A percentile compares a stretch with the other conserved stretches of the same genome.
Conservation (phyloP, 2,797 vertebrate species). For the Antennarius maculatus region DNA sequence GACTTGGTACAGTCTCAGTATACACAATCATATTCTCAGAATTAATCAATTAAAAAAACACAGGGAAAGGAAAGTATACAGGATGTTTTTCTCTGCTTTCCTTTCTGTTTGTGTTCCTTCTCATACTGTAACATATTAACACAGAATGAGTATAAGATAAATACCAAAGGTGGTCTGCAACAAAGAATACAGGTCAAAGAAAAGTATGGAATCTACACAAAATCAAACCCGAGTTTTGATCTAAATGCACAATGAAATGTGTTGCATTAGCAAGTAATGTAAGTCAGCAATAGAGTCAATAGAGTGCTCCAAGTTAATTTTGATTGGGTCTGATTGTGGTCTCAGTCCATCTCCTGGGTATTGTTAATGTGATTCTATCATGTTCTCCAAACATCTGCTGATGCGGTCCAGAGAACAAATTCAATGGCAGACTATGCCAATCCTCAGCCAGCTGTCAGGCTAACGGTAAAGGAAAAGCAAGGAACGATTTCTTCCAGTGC, state of each 20-base stretch:
- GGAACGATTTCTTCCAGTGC: no score
- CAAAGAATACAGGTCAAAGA: neutral
- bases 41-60: no score
- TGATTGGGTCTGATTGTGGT: slow-evolving; percentile 36
- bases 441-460: no score
- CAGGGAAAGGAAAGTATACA: no score
- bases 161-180: neutral
- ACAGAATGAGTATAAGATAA: neutral
- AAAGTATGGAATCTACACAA: neutral
- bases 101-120: neutral
- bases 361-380: no score
- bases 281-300: slow-evolving; percentile 19
- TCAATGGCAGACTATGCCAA: no score
- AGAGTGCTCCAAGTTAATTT: slow-evolving; percentile 35
- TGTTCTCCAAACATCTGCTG: no score
- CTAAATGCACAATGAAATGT: slow-evolving; percentile 1
- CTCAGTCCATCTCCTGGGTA: slow-evolving; percentile 3
- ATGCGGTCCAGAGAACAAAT: no score
- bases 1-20: no score
- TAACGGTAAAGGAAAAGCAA: no score
- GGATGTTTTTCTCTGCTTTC: no score
- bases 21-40: no score
- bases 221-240: neutral
- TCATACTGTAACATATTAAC: neutral
- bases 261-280: neutral